Evolutionary conservation across 2,797 vertebrate species (phyloP).

Genomic region (Mallotus villosus): DNA sequence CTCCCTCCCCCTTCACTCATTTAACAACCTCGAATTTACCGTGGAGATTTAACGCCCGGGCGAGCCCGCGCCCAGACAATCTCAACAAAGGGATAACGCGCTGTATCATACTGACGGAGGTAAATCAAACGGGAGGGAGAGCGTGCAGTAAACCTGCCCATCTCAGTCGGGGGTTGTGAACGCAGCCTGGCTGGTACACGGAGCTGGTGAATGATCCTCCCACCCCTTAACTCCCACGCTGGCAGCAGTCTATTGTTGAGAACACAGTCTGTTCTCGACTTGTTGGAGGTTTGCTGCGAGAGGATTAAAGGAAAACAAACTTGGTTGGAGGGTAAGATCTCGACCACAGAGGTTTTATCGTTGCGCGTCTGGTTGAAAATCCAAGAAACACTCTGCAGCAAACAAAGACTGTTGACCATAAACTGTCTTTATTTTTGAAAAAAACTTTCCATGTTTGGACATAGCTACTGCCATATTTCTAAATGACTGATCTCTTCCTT

Average conservation of each 20-base stretch:
- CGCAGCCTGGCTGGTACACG: constrained; percentile 37
- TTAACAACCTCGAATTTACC: constrained; percentile 45
- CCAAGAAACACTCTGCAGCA: too few species aligned
- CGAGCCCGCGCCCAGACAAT: constrained; percentile 32
- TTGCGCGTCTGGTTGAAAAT: too few species aligned
- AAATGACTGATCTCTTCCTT: not conserved
- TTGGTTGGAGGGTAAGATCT: not conserved
- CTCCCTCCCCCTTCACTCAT: constrained; percentile 21
- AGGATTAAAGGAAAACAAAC: constrained; percentile 37
- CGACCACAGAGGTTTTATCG: too few species aligned
- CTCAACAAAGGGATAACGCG: constrained; percentile 39
- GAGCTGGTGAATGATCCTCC: constrained; percentile 53
- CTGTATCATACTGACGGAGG: constrained; percentile 28
- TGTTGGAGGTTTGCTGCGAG: constrained; percentile 23
- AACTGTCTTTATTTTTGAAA: too few species aligned
- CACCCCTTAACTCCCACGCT: constrained; percentile 46
- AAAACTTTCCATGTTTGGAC: too few species aligned
- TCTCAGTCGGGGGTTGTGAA: constrained; percentile 41
- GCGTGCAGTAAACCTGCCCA: constrained; percentile 46
- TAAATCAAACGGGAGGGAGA: constrained; percentile 38
- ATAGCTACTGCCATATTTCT: constrained; percentile 5
- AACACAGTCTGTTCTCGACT: constrained; percentile 16
- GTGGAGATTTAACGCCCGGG: constrained; percentile 39
- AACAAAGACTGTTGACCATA: too few species aligned
- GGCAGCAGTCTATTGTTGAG: constrained; percentile 40